Evolutionary conservation across 35 echinoderm and acorn worm genomes (phyloP), one percentile per base, ranked within the genome.

Genomic region (Eucidaris tribuloides): DNA sequence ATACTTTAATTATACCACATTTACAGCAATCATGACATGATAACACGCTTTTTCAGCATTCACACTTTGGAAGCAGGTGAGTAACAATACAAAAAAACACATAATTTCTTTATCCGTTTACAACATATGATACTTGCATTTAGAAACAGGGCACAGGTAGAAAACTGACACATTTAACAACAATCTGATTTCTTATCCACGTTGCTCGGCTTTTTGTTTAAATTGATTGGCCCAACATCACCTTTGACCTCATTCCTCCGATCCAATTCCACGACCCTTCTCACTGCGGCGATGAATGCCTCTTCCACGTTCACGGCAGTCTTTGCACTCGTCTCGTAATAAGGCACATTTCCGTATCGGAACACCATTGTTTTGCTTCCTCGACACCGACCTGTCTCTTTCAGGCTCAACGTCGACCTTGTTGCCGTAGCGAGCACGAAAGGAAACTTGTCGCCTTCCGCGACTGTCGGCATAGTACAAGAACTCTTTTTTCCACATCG

Each of bases 401-500:
- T 90, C 87, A 3, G 77, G 81, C 9, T 84, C 59, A 3, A 99
- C 91, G 46, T 99, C 96, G n/a, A 89, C 86, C 43, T 99, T 99
- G 72, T 99, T 99, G 20, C 96, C 96, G 6, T 93, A 63, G 6
- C 93, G 77, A 58, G 90, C 90, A n/a, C n/a, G n/a, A 83, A 99
- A 99, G 28, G 96, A 91, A 40, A 99, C 93, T 36, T 62, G 90
- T 28, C 90, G 82, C 28, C 61, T 29, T 17, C 92, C 93, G 0
- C 84, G 29, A 33, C 93, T 81, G 56, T 99, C 96, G 3, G 96
- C 96, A 36, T 99, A 99, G 48, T 93, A 99, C 58, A 93, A 83
- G 78, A 99, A 99, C 59, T 99, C 96, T 46, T 93, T 99, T 58
- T 91, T 90, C 96, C 96, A 99, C 96, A 99, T 99, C 72, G 83